These are phyloP conservation scores for Drosophila tropicalis DNA, from an alignment of 1,140 invertebrate species.

Conservation along the genomic window DNA sequence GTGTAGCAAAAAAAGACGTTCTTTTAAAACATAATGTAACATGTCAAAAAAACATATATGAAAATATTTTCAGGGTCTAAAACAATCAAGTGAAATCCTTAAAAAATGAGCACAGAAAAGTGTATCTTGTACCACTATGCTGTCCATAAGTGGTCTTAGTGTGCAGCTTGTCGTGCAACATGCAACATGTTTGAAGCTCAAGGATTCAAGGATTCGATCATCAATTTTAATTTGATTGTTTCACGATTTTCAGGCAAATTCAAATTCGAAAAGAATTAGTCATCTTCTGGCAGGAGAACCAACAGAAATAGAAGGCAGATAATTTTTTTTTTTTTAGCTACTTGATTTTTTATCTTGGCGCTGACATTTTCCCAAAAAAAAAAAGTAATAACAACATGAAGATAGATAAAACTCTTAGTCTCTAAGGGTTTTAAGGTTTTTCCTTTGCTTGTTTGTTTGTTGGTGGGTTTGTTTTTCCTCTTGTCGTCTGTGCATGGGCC, in stretches of 20 bases:
- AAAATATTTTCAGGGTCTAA: no score
- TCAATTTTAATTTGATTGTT: slow-evolving; percentile 30
- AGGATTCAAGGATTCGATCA: slow-evolving; percentile 47
- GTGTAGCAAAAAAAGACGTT: no score
- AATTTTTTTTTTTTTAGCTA: slow-evolving; percentile 33
- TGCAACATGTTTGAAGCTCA: slow-evolving; percentile 32
- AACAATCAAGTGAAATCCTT: no score
- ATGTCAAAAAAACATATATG: no score
- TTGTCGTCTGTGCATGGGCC: slow-evolving; percentile 28
- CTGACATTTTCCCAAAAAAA: slow-evolving; percentile 49
- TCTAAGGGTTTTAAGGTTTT: slow-evolving; percentile 48
- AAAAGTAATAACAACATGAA: background rate
- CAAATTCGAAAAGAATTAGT: slow-evolving; percentile 6
- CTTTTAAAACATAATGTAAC: no score
- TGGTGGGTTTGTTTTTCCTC: slow-evolving; percentile 9
- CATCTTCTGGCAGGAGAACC: background rate
- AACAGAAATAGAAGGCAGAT: background rate
- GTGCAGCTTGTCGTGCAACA: slow-evolving; percentile 28
- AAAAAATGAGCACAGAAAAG: background rate
- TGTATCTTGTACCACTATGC: background rate
- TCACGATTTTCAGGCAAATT: slow-evolving; percentile 33
- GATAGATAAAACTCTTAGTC: slow-evolving; percentile 41
- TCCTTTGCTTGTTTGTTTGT: slow-evolving; percentile 46
- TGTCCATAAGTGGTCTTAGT: no score
- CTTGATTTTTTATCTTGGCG: slow-evolving; percentile 45